Evolutionary conservation across 1,140 invertebrate genomes (phyloP).

Genomic region (Apis florea): DNA sequence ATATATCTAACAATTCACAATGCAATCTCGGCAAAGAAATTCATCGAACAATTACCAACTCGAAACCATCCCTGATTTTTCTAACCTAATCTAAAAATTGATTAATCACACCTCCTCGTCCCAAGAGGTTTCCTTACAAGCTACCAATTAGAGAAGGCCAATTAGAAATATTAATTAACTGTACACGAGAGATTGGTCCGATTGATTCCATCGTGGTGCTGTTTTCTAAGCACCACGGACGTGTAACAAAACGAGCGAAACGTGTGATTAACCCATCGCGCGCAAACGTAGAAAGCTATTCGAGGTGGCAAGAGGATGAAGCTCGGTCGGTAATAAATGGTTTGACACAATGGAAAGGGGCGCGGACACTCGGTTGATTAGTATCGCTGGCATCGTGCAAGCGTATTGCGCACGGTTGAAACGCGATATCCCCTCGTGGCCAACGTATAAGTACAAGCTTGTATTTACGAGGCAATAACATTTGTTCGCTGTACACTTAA

Average conservation of each 20-base stretch:
- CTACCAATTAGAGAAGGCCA: not conserved
- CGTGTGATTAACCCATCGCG: conserved; percentile 62
- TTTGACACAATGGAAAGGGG: conserved; percentile 68
- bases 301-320: conserved; percentile 59
- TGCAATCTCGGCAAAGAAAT: no score
- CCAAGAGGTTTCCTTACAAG: not conserved
- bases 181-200: not conserved
- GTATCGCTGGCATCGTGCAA: conserved; percentile 48
- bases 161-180: conserved; percentile 16
- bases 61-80: not conserved
- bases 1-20: no score
- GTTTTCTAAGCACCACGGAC: no score
- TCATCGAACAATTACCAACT: no score
- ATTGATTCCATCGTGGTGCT: no score
- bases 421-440: conserved; percentile 48
- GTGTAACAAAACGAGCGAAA: conserved; percentile 5
- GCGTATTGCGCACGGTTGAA: conserved; percentile 54
- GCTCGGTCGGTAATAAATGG: conserved; percentile 60
- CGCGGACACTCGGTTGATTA: conserved; percentile 63
- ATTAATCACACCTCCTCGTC: not conserved
- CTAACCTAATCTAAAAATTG: not conserved
- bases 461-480: conserved; percentile 63
- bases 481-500: conserved; percentile 61
- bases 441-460: conserved; percentile 29
- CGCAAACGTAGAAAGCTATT: conserved; percentile 50